Base-by-base conservation (phyloP, 2,888 invertebrate species). In the Aromia moschata region DNA sequence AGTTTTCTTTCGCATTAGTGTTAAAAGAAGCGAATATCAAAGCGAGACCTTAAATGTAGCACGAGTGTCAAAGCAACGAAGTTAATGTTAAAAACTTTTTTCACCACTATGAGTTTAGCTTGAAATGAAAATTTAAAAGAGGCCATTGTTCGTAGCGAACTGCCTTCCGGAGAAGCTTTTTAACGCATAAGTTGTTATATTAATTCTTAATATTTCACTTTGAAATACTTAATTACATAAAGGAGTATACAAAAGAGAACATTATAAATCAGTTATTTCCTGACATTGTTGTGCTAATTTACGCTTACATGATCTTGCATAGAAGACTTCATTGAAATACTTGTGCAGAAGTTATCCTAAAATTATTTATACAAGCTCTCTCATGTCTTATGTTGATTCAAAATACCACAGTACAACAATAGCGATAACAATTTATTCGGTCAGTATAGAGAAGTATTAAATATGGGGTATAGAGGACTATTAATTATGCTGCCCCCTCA, bases 131-230 rank as follows among this genome's bases (percentile, higher is more conserved):
- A 44, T 53, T 44, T 59, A 45, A 56, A 55, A 51, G 41, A 37
- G 47, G 37, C 40, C 49, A 60, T 60, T 60, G 60, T 56, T 53
- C 51, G 43, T 40, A 40, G 12, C 55, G 18, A n/a, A n/a, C n/a
- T 38, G 56, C 52, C 38, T 60, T 25, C 18, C 25, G 9, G 15
- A 15, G 38, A 38, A 49, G 49, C 49, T 38, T 40, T 47, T 56
- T 56, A 56, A 53, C 47, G 47, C 40, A 56, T 47, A 61, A 58
- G 58, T 61, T 58, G 51, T 45, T 51, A 58, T 45, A 58, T 61
- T 51, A 58, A 58, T 61, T 55, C 56, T 61, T 61, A 58, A 61
- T 61, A 55, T 58, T 58, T 58, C 58, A 46, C 57, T 61, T 58
- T 62, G 53, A 25, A 38, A 49, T 20, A 38, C 30, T 49, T 7